A percentile compares a stretch with the other conserved stretches of the same genome.
phyloP scores from a whole-genome alignment of 2,888 invertebrate genomes.

The Strigamia transsilvanica region DNA sequence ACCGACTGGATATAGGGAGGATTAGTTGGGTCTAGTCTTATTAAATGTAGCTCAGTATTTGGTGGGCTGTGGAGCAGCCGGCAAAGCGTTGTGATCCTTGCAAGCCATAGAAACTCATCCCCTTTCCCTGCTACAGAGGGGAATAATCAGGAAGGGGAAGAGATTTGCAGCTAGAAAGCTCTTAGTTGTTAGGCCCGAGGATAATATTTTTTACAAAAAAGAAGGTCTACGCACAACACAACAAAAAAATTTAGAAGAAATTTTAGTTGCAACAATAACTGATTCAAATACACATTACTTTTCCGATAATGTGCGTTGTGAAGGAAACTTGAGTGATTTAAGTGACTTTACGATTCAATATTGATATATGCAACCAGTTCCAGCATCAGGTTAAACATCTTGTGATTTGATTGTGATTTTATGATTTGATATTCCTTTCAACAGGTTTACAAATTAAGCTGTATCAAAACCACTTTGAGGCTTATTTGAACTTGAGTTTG shows the following conservation, averaged over 20 bases:
- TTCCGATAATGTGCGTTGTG: too few species aligned
- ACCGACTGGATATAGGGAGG: constrained; percentile 43
- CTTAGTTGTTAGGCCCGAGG: constrained; percentile 40
- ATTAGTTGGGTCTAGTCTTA: constrained; percentile 43
- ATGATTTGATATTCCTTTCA: not conserved
- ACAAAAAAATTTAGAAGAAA: not conserved
- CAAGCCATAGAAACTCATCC: constrained; percentile 48
- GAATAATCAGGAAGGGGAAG: constrained; percentile 49
- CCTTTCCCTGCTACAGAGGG: constrained; percentile 39
- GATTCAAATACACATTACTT: too few species aligned
- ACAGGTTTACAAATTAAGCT: not conserved
- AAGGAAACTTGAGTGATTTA: too few species aligned
- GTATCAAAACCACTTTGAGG: constrained; percentile 16
- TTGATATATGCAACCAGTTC: too few species aligned
- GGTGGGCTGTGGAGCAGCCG: constrained; percentile 48
- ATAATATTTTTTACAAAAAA: not conserved
- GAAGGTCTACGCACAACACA: not conserved
- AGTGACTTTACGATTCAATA: too few species aligned
- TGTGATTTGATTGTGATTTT: not conserved
- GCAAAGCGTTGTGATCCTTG: constrained; percentile 49
- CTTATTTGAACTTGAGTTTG: constrained; percentile 35
- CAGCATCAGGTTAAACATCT: too few species aligned
- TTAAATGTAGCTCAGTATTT: constrained; percentile 47
- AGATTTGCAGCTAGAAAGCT: constrained; percentile 48
- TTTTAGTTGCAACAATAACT: not conserved